These are phyloP conservation scores for Peromyscus maniculatus DNA, from an alignment of 2,113 vertebrate genomes.

Conservation along the genomic window DNA sequence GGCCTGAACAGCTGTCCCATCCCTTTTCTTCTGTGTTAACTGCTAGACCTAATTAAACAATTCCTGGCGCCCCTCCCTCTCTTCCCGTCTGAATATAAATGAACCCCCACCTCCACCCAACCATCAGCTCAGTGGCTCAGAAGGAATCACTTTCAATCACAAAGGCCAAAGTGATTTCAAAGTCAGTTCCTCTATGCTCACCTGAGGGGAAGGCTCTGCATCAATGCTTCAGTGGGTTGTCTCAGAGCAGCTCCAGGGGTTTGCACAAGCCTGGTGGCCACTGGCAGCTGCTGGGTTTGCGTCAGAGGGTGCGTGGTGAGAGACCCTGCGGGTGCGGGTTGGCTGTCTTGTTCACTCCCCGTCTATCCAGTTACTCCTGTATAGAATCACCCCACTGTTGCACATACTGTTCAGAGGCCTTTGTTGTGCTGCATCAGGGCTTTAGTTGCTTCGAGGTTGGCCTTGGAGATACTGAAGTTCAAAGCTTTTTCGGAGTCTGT, in stretches of 20 bases:
- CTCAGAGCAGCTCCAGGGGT: fast-evolving
- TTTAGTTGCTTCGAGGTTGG: too few relatives aligned
- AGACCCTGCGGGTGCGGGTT: fast-evolving
- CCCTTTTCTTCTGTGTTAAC: slow-evolving; percentile 87
- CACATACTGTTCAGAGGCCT: background rate
- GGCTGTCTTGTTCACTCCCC: fast-evolving
- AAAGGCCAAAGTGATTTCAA: slow-evolving; percentile 88
- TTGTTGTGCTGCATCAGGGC: background rate
- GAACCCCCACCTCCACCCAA: slow-evolving; percentile 67
- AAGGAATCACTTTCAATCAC: slow-evolving; percentile 85
- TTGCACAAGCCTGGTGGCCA: background rate
- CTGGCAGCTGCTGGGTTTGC: fast-evolving
- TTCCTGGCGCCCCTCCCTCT: slow-evolving; percentile 83
- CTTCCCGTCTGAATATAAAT: slow-evolving; percentile 89
- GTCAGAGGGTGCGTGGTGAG: fast-evolving
- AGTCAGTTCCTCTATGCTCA: slow-evolving; percentile 81
- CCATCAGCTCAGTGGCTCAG: slow-evolving; percentile 86
- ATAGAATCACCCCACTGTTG: background rate
- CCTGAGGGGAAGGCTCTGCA: background rate
- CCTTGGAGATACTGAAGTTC: fast-evolving
- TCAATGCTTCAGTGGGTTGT: fast-evolving
- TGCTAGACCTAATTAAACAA: slow-evolving; percentile 90
- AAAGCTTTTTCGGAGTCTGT: fast-evolving
- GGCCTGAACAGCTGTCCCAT: slow-evolving; percentile 71
- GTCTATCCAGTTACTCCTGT: background rate